Conservation (phyloP, 2,797 vertebrate genomes). For the Rhabdophis nuchalis region DNA sequence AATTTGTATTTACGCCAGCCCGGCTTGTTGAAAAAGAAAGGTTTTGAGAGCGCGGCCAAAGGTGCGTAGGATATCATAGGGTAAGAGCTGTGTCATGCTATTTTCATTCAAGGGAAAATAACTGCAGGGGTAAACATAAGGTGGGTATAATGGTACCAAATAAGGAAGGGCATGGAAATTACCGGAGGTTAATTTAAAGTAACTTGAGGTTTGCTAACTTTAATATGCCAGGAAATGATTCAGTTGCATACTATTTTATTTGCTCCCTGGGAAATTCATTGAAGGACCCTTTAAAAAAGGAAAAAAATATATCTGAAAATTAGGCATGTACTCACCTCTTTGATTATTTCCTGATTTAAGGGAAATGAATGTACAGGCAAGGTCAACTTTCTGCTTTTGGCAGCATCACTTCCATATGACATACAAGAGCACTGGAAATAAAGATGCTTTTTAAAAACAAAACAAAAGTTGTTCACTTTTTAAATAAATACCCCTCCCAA, state of each 20-base stretch:
- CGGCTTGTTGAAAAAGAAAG: no score
- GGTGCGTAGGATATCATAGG: not conserved
- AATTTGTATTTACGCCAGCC: no score
- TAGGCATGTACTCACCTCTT: slow-evolving; percentile 55
- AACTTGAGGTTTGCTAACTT: not conserved
- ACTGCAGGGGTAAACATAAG: not conserved
- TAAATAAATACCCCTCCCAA: not conserved
- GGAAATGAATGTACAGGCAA: slow-evolving; percentile 57
- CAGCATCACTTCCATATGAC: slow-evolving; percentile 12
- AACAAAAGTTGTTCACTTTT: not conserved
- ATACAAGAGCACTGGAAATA: slow-evolving; percentile 57
- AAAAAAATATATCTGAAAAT: not conserved
- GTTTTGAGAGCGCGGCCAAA: no score
- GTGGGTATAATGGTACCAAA: not conserved
- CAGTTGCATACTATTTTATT: not conserved
- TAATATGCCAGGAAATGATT: not conserved
- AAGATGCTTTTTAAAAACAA: slow-evolving; percentile 10
- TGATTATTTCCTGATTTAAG: not conserved
- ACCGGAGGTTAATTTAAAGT: not conserved
- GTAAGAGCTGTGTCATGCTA: not conserved
- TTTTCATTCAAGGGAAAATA: not conserved
- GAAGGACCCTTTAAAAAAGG: not conserved
- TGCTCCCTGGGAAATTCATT: not conserved
- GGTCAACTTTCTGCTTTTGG: slow-evolving; percentile 4
- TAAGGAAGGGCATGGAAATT: not conserved